Evolutionary conservation across 1,140 invertebrate genomes (phyloP).

Genomic region (Drosophila ficusphila): DNA sequence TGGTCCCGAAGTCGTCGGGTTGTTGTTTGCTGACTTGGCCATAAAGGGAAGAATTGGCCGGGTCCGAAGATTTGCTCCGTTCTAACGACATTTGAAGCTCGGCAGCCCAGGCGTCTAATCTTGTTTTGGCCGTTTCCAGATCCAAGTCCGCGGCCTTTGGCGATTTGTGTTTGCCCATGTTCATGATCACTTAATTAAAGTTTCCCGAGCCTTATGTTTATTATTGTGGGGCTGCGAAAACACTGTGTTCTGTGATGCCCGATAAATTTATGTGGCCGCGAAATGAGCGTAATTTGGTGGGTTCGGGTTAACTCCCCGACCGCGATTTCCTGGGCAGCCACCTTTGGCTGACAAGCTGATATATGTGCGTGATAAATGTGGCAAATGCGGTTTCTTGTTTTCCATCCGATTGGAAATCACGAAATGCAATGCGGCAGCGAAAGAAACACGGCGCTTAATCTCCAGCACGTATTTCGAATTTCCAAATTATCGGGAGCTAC

Average conservation of each 20-base stretch:
- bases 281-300: conserved; percentile 82
- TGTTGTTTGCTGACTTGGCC: conserved; percentile 35
- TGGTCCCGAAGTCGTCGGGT: conserved; percentile 3
- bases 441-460: conserved; percentile 5
- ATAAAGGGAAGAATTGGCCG: conserved; percentile 38
- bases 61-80: conserved; percentile 38
- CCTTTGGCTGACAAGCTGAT: conserved; percentile 76
- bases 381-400: conserved; percentile 42
- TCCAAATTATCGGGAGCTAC: conserved; percentile 14
- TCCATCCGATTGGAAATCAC: conserved; percentile 60
- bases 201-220: conserved; percentile 52
- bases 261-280: conserved; percentile 75
- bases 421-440: conserved; percentile 34
- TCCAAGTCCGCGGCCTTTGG: conserved; percentile 47
- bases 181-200: conserved; percentile 82
- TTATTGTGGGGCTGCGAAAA: conserved; percentile 29
- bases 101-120: conserved; percentile 65
- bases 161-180: conserved; percentile 61
- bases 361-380: conserved; percentile 78
- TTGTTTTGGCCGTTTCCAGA: conserved; percentile 57
- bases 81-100: conserved; percentile 75
- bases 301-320: conserved; percentile 18
- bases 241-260: conserved; percentile 52
- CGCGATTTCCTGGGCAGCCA: conserved; percentile 25
- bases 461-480: conserved; percentile 24